phyloP scores from a whole-genome alignment of 2,888 invertebrate genomes.

The Drosophila emarginata region DNA sequence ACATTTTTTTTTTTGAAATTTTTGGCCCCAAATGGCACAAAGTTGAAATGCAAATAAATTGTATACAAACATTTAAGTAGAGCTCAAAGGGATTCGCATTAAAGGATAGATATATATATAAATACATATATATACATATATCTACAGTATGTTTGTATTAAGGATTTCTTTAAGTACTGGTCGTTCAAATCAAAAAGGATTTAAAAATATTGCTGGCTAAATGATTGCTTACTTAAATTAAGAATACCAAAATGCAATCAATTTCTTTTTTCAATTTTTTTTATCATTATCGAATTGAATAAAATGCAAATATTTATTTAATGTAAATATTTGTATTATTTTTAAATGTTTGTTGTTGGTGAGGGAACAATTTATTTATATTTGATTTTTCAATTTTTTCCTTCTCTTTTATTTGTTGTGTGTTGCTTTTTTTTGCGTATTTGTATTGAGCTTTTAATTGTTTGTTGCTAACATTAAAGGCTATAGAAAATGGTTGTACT shows the following conservation, averaged over 20 bases:
- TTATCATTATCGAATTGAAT: conserved; percentile 9
- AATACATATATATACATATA: conserved; percentile 1
- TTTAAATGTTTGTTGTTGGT: conserved; percentile 23
- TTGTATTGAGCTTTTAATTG: conserved; percentile 58
- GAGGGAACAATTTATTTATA: conserved; percentile 23
- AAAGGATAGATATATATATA: conserved; percentile 12
- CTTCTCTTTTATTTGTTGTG: conserved; percentile 22
- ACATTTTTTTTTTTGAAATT: conserved; percentile 42
- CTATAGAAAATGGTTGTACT: conserved; percentile 21
- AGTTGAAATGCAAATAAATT: conserved; percentile 55
- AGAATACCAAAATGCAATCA: background rate
- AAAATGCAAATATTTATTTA: conserved; percentile 52
- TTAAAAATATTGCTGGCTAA: conserved; percentile 4
- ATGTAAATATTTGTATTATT: conserved; percentile 45
- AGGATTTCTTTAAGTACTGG: conserved; percentile 34
- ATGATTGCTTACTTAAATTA: background rate
- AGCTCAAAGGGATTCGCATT: conserved; percentile 55
- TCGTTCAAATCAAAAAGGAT: conserved; percentile 3
- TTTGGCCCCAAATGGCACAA: conserved; percentile 36
- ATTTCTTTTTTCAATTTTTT: background rate
- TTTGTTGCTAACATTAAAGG: conserved; percentile 51
- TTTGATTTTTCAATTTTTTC: conserved; percentile 19
- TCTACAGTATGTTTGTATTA: conserved; percentile 1
- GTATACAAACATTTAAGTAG: conserved; percentile 57
- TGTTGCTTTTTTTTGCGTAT: conserved; percentile 30